Percentiles rank a stretch among this genome's conserved stretches.
phyloP scores from a whole-genome alignment of 2,888 invertebrate genomes.

The Drosophila prolongata region DNA sequence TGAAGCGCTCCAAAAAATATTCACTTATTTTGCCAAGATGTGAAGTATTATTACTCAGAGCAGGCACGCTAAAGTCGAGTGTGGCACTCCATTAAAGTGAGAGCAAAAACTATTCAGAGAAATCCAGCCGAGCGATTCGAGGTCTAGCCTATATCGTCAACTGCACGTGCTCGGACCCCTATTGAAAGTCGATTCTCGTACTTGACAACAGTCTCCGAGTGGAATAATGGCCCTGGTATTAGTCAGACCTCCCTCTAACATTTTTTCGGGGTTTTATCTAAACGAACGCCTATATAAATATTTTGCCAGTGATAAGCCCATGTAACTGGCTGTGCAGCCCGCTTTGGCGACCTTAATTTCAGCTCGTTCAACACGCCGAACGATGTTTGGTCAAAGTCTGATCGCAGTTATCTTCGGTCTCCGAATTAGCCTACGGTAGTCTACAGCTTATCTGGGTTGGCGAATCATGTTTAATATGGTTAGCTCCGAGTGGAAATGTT shows the following conservation, averaged over 20 bases:
- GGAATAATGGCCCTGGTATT: slow-evolving; percentile 8
- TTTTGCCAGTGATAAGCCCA: slow-evolving; percentile 57
- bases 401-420: slow-evolving; percentile 30
- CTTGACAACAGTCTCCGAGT: slow-evolving; percentile 34
- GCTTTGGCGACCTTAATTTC: slow-evolving; percentile 20
- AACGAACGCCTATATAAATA: slow-evolving; percentile 46
- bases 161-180: slow-evolving; percentile 17
- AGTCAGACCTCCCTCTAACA: slow-evolving; percentile 14
- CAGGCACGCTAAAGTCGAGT: slow-evolving; percentile 19
- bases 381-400: slow-evolving; percentile 37
- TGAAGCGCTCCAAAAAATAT: slow-evolving; percentile 30
- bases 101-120: slow-evolving; percentile 26
- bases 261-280: slow-evolving; percentile 51
- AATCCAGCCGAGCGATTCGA: slow-evolving; percentile 1
- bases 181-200: slow-evolving; percentile 21
- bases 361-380: slow-evolving; percentile 20
- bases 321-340: slow-evolving; percentile 21
- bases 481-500: slow-evolving; percentile 1
- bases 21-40: slow-evolving; percentile 34
- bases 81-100: slow-evolving; percentile 5
- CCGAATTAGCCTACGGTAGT: slow-evolving; percentile 22
- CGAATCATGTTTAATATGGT: slow-evolving; percentile 13
- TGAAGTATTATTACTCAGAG: slow-evolving; percentile 6
- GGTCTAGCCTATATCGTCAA: slow-evolving; percentile 20
- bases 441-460: slow-evolving; percentile 11